Base-by-base conservation (phyloP, 2,113 vertebrate genomes). In the Zapornia atra region DNA sequence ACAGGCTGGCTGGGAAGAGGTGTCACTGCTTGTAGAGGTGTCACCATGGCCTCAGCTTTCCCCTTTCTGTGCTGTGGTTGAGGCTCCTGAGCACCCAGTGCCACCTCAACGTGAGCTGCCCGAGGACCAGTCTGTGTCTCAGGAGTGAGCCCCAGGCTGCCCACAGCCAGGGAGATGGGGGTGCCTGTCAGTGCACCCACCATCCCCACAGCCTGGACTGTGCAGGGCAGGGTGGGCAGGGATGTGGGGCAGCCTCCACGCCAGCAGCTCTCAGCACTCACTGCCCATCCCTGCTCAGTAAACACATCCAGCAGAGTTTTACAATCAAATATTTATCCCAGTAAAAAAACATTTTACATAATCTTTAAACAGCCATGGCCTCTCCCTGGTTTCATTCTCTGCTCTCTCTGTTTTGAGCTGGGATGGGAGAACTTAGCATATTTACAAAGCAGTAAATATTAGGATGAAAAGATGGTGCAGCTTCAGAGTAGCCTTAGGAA, bases 361-460 rank as follows among this genome's bases (percentile, higher is more conserved):
- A 96, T 98, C 97, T 97, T 98, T 98, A 98, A 98, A 98, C 97
- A 97, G 97, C 98, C 97, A 96, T 97, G 98, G 97, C 97, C 97
- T 98, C 88, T 98, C 97, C 96, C 96, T 97, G 94, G 97, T 98
- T 97, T 96, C 96, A 94, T 98, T 98, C 97, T 97, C 97, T 98
- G 98, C 97, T 98, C 97, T 97, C 96, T 97, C 95, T 97, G 95
- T 91, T 98, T 97, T 96, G 96, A 96, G 94, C 78, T 75, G 95
- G 88, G 97, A 97, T 97, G 36, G 88, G 96, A 97, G 97, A 98
- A 98, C 98, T 97, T 59, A 69, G 90, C 84, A 9, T 97, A 98
- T 98, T 98, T 98, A 98, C 94, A 92, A 88, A 97, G 95, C 97
- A 98, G 96, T 98, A 98, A 98, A 98, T 98, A 98, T 98, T 98